phyloP scores from a whole-genome alignment of 2,888 invertebrate species.

The Micoletzkya japonica region DNA sequence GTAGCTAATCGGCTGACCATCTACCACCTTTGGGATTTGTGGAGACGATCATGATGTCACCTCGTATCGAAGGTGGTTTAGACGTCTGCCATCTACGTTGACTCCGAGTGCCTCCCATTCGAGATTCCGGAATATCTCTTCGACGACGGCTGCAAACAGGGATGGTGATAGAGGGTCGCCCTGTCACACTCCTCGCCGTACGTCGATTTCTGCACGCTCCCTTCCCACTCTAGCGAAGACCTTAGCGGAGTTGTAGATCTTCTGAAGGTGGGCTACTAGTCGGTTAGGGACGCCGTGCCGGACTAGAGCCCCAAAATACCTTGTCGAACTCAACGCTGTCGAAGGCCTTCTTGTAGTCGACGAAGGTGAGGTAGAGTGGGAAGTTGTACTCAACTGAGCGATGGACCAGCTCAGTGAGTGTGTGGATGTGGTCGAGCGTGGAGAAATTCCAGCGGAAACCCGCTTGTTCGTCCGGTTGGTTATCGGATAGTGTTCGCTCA shows the following conservation, averaged over 20 bases:
- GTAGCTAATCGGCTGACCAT: too few species aligned
- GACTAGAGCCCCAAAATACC: conserved; percentile 19
- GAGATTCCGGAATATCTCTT: too few species aligned
- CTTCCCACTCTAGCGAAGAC: background rate
- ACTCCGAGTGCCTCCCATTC: too few species aligned
- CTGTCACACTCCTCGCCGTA: conserved; percentile 29
- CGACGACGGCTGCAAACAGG: conserved; percentile 30
- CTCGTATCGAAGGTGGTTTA: conserved; percentile 98
- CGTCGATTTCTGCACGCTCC: background rate
- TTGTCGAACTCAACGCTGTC: conserved; percentile 26
- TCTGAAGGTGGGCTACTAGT: background rate
- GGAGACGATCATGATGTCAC: conserved; percentile 88
- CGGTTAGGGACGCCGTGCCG: conserved; percentile 14
- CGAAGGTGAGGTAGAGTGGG: conserved; percentile 30
- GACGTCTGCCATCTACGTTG: conserved; percentile 80
- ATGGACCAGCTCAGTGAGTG: conserved; percentile 20
- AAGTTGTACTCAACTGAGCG: conserved; percentile 20
- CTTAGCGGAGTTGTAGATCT: background rate
- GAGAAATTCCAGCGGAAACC: conserved; percentile 24
- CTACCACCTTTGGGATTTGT: conserved; percentile 95
- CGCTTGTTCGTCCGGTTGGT: conserved; percentile 24
- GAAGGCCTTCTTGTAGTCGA: conserved; percentile 35
- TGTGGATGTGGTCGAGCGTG: conserved; percentile 26
- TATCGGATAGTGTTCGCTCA: background rate
- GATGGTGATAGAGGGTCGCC: conserved; percentile 28